Evolutionary conservation across 2,113 vertebrate species (phyloP), one percentile per base, ranked within the genome.

Genomic region (Lathamus discolor): DNA sequence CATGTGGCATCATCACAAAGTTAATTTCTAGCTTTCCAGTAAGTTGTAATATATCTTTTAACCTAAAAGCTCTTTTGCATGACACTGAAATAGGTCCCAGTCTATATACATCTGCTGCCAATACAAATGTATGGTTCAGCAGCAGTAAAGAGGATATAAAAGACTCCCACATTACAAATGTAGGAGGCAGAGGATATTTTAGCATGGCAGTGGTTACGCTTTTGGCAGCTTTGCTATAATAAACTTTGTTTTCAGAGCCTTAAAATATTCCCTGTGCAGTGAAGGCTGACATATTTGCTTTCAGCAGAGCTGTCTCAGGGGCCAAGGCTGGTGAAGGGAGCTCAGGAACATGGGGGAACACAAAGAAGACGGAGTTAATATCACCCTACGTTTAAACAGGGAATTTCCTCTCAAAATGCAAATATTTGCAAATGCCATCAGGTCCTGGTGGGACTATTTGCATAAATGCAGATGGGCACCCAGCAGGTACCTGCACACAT

Each of bases 121-220:
- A 97, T 94, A 96, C 91, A 96, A 97, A 96, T 96, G 88, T 46
- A 95, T 57, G 90, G 88, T 90, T 96, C 90, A 96, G 95, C 92
- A 90, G 39, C 83, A 84, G 90, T 86, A 94, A 90, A 96, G 92
- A 95, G 93, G 93, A 95, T 95, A 96, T 90, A 96, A 96, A 96
- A 97, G 96, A 97, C 95, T 95, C 96, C 95, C 96, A 96, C 70
- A 1, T 94, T 93, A 93, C 81, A 93, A 95, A 94, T 72, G 96
- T 96, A 96, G 96, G 96, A 97, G 96, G 93, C 88, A 96, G 93
- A 92, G 96, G 96, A 95, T 97, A 97, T 97, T 97, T 96, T 96
- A 96, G 88, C 62, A 72, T 95, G 95, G 93, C 95, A 96, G 96
- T 54, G 92, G 95, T 96, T 97, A 93, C 57, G 79, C 86, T 97